Evolutionary conservation across 37 sponge, comb jelly and placozoan genomes (phyloP).

Genomic region (Axinella damicornis): DNA sequence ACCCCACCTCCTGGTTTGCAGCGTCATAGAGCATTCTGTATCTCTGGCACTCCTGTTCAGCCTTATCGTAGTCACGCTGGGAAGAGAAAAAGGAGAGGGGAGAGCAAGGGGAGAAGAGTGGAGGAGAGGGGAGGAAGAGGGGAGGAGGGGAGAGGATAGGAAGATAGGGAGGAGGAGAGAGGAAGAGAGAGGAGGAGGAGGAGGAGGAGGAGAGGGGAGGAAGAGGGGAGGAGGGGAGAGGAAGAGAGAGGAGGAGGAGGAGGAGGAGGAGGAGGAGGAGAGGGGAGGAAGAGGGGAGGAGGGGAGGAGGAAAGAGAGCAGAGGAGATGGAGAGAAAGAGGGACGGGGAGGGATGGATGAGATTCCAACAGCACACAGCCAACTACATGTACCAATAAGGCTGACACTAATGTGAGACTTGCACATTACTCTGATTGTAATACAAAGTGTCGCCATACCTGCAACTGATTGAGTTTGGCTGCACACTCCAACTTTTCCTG

Average conservation of each 20-base stretch:
- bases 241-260: not conserved
- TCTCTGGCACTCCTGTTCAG: slow-evolving; percentile 70
- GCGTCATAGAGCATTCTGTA: slow-evolving; percentile 60
- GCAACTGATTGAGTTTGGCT: slow-evolving; percentile 53
- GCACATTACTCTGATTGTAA: too few species aligned
- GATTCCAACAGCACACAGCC: too few species aligned
- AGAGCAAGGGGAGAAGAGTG: not conserved
- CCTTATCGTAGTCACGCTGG: slow-evolving; percentile 78
- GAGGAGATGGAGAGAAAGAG: not conserved
- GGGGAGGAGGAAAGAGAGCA: not conserved
- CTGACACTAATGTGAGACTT: too few species aligned
- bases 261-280: not conserved
- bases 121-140: not conserved
- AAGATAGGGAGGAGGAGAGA: not conserved
- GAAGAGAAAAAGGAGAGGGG: not conserved
- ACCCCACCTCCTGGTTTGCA: slow-evolving; percentile 68
- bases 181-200: not conserved
- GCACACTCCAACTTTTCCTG: slow-evolving; percentile 73
- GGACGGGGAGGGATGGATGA: not conserved
- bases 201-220: not conserved
- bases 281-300: not conserved
- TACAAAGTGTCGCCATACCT: too few species aligned
- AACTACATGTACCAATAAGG: too few species aligned
- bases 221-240: not conserved
- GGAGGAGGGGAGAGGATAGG: slow-evolving; percentile 2